phyloP scores from a whole-genome alignment of 2,113 vertebrate species.

The Campylomormyrus numenius region DNA sequence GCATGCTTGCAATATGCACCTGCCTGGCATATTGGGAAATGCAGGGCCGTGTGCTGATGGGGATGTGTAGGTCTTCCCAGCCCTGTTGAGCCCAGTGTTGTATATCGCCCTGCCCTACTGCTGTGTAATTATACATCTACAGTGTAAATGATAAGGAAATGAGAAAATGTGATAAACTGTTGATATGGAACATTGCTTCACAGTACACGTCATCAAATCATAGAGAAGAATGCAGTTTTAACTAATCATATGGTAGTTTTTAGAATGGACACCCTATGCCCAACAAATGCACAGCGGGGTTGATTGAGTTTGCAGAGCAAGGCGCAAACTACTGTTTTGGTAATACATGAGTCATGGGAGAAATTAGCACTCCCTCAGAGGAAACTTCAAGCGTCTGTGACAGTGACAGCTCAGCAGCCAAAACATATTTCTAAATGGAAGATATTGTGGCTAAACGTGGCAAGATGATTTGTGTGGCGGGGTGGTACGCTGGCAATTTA shows the following conservation, averaged over 20 bases:
- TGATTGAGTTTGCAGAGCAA: background rate
- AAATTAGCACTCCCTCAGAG: background rate
- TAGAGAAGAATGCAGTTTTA: background rate
- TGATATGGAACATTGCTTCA: background rate
- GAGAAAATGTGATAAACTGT: background rate
- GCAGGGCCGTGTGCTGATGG: background rate
- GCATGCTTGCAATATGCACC: background rate
- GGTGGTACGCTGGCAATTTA: background rate
- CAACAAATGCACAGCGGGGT: background rate
- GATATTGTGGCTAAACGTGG: background rate
- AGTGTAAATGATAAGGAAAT: background rate
- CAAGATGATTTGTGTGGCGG: background rate
- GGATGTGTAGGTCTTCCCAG: background rate
- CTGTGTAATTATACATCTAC: background rate
- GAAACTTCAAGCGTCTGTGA: background rate
- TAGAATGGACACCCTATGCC: background rate
- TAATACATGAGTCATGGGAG: background rate
- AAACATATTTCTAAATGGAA: background rate
- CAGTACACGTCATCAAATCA: background rate
- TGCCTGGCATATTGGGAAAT: background rate
- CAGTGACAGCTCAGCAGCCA: background rate
- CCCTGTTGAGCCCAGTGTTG: background rate
- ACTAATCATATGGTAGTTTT: background rate
- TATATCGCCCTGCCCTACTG: background rate
- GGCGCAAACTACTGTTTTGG: background rate